Conservation (phyloP, 2,797 vertebrate genomes). For the Echiichthys vipera region DNA sequence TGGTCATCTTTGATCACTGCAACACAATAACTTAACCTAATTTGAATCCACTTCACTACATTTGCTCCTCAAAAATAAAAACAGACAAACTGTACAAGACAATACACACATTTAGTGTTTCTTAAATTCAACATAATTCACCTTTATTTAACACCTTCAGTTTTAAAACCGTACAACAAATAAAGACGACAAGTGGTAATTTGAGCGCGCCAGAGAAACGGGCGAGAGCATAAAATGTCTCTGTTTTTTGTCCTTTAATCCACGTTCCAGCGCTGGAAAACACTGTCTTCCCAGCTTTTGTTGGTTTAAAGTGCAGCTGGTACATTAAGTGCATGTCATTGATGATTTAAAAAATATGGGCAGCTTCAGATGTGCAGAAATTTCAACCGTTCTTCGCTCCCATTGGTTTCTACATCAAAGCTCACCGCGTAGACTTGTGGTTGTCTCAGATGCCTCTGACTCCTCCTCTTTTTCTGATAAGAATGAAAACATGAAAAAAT, state of each 20-base stretch:
- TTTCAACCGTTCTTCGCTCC: constrained; percentile 6
- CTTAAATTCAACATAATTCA: constrained; percentile 49
- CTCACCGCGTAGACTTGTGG: constrained; percentile 64
- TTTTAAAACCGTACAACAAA: constrained; percentile 70
- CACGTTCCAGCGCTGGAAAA: constrained; percentile 42
- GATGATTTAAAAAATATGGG: constrained; percentile 35
- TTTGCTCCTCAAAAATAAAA: neutral
- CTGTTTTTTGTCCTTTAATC: constrained; percentile 46
- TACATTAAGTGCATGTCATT: constrained; percentile 64
- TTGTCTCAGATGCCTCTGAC: constrained; percentile 6
- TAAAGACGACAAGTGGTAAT: constrained; percentile 40
- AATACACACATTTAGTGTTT: neutral
- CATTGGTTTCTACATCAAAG: constrained; percentile 70
- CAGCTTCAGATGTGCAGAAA: constrained; percentile 9
- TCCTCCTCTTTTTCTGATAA: constrained; percentile 65
- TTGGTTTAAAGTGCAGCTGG: constrained; percentile 39
- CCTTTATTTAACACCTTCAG: constrained; percentile 69
- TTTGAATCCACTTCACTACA: neutral
- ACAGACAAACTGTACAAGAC: neutral
- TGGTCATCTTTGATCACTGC: constrained; percentile 50
- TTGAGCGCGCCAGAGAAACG: constrained; percentile 37
- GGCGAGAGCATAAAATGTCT: constrained; percentile 50
- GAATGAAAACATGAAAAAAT: neutral
- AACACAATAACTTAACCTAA: neutral
- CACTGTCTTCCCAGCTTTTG: constrained; percentile 24